A percentile compares a stretch with the other conserved stretches of the same genome.
These are phyloP conservation scores for Cryptophagus acutangulus DNA, from an alignment of 2,888 invertebrate genomes.

Conservation along the genomic window DNA sequence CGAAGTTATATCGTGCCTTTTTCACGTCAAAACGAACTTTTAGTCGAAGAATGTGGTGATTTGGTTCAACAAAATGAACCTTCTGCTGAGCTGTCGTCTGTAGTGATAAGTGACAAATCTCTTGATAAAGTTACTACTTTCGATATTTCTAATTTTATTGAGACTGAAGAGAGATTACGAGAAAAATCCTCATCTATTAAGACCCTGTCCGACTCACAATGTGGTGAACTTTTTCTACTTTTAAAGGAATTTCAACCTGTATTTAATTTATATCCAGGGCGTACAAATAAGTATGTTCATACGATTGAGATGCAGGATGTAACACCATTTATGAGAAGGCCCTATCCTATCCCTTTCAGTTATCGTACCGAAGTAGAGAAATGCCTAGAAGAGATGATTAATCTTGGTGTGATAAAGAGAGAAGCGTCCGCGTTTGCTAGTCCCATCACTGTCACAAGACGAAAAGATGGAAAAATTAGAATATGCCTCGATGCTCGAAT, in stretches of 20 bases:
- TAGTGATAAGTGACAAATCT: no score
- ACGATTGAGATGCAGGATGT: slow-evolving; percentile 21
- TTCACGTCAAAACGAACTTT: no score
- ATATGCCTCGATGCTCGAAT: slow-evolving; percentile 35
- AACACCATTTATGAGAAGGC: slow-evolving; percentile 23
- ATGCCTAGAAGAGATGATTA: slow-evolving; percentile 30
- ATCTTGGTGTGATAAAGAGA: slow-evolving; percentile 31
- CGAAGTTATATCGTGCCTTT: no score
- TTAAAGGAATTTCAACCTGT: slow-evolving; percentile 7
- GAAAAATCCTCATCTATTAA: no score
- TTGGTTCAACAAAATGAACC: no score
- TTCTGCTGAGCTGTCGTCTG: no score
- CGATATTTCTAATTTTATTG: no score
- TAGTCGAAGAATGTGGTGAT: no score
- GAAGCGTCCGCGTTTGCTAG: slow-evolving; percentile 28
- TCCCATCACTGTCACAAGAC: slow-evolving; percentile 17
- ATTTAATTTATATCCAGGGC: slow-evolving; percentile 18
- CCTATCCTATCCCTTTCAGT: slow-evolving; percentile 32
- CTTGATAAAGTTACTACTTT: no score
- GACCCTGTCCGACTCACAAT: no score
- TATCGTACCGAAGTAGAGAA: slow-evolving; percentile 25
- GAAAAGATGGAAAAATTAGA: slow-evolving; percentile 24
- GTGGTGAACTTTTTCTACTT: not conserved
- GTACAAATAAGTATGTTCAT: slow-evolving; percentile 22
- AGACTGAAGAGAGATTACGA: no score